These are phyloP conservation scores for Geococcyx californianus DNA, from an alignment of 2,113 vertebrate genomes.

Conservation along the genomic window DNA sequence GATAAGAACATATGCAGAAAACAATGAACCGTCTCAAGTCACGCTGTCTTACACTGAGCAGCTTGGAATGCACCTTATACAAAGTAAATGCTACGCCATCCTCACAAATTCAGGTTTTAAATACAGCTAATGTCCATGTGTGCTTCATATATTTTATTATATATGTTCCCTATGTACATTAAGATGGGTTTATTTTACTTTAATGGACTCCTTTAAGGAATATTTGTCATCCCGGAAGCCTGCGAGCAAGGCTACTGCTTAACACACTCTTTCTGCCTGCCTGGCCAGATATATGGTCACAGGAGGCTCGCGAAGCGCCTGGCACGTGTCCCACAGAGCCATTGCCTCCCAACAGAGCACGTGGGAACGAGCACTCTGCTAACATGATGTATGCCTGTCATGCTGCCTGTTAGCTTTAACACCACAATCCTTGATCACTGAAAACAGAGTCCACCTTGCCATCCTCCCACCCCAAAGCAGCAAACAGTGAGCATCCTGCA, in stretches of 20 bases:
- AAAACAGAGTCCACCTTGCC: background rate
- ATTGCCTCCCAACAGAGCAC: background rate
- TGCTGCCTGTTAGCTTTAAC: background rate
- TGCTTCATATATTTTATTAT: background rate
- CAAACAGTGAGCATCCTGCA: background rate
- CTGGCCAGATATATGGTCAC: background rate
- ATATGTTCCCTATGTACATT: background rate
- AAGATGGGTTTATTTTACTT: constrained; percentile 5
- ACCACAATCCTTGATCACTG: background rate
- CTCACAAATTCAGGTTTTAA: background rate
- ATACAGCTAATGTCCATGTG: background rate
- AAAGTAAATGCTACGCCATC: background rate
- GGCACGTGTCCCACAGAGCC: background rate
- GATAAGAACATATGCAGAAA: background rate
- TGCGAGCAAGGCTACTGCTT: background rate
- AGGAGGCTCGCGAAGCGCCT: background rate
- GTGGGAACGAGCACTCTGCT: background rate
- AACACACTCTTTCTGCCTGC: background rate
- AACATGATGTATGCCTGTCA: background rate
- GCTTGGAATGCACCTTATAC: background rate
- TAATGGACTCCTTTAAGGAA: background rate
- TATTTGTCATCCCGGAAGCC: background rate
- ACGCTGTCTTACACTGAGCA: background rate
- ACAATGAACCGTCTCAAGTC: background rate
- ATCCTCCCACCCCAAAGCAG: background rate